phyloP scores from a whole-genome alignment of 2,113 vertebrate genomes.

The human (Homo sapiens) region GRCh38 chr5:77986501-77987000 shows the following conservation, averaged over 20 bases:
- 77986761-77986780: not conserved
- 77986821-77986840: not conserved
- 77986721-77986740: too few relatives aligned
- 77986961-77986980: not conserved
- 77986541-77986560: not conserved
- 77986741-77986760: not conserved
- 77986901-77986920: accelerated
- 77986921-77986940: not conserved
- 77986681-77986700: not conserved
- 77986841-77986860: not conserved
- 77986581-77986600: not conserved
- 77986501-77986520: not conserved
- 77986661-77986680: not conserved
- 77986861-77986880: not conserved
- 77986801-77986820: not conserved
- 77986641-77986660: not conserved
- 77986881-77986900: not conserved
- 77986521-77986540: not conserved
- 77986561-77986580: not conserved
- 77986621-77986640: not conserved
- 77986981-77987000: not conserved
- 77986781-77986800: not conserved
- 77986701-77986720: not conserved
- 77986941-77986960: not conserved
- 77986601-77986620: accelerated